Evolutionary conservation across 2,797 vertebrate species (phyloP).

Genomic region (Protonibea diacanthus): DNA sequence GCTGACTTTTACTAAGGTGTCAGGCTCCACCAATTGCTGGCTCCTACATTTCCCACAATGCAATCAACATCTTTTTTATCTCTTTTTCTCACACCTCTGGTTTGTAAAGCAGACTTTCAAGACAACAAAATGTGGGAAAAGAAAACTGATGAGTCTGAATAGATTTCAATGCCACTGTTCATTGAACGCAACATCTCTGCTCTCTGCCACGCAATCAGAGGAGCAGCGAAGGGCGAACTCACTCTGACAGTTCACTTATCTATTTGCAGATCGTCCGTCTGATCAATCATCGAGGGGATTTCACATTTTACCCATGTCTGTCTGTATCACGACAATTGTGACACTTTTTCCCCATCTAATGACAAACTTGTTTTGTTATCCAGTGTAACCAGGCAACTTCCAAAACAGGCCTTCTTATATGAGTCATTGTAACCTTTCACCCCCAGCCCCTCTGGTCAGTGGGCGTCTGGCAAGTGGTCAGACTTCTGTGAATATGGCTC

Average conservation of each 20-base stretch:
- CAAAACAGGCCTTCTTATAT: conserved; percentile 31
- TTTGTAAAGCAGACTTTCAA: conserved; percentile 2
- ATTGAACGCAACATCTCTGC: background rate
- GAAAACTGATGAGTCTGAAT: too few species aligned
- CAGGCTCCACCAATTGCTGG: background rate
- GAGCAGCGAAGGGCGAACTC: too few species aligned
- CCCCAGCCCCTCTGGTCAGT: conserved; percentile 46
- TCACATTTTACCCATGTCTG: too few species aligned
- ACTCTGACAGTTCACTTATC: too few species aligned
- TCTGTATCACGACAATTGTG: background rate
- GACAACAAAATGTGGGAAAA: background rate
- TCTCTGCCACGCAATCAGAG: background rate
- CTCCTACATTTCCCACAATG: background rate
- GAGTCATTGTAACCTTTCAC: conserved; percentile 73
- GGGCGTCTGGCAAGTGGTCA: conserved; percentile 41
- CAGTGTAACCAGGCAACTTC: conserved; percentile 48
- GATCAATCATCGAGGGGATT: too few species aligned
- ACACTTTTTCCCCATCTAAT: background rate
- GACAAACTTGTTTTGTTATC: conserved; percentile 33
- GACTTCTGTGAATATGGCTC: conserved; percentile 34
- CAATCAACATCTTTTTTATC: background rate
- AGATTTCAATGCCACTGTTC: background rate
- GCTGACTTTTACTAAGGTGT: background rate
- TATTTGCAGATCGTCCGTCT: too few species aligned
- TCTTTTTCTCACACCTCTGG: background rate